These are phyloP conservation scores for Chaitophorus viminalis DNA, from an alignment of 2,888 invertebrate genomes.

Conservation along the genomic window DNA sequence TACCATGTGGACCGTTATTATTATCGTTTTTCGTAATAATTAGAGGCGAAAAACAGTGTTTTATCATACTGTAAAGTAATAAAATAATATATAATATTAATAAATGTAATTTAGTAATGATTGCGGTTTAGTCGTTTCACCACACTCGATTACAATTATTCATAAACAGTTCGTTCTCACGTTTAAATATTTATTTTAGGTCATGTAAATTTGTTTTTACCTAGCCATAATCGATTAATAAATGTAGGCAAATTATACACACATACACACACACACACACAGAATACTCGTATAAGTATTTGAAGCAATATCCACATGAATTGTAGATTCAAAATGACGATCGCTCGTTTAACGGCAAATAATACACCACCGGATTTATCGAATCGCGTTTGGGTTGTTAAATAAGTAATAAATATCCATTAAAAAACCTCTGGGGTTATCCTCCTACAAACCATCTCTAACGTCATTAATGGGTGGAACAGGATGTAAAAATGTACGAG, in stretches of 20 bases:
- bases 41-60: no score
- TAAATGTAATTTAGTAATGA: no score
- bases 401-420: conserved; percentile 39
- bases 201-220: not conserved
- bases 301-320: not conserved
- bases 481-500: conserved; percentile 3
- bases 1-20: no score
- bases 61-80: no score
- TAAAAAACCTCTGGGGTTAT: not conserved
- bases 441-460: not conserved
- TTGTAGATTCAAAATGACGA: no score
- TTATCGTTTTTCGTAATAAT: no score
- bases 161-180: not conserved
- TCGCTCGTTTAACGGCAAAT: conserved; percentile 9
- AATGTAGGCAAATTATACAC: not conserved
- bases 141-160: not conserved
- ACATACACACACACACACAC: not conserved
- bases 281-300: not conserved
- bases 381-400: conserved; percentile 24
- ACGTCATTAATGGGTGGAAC: conserved; percentile 1
- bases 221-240: not conserved
- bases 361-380: conserved; percentile 8
- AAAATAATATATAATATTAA: no score
- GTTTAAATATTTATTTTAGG: not conserved
- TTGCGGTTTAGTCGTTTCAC: no score